Conservation (phyloP, 2,113 vertebrate genomes). For the Bufo bufo region DNA sequence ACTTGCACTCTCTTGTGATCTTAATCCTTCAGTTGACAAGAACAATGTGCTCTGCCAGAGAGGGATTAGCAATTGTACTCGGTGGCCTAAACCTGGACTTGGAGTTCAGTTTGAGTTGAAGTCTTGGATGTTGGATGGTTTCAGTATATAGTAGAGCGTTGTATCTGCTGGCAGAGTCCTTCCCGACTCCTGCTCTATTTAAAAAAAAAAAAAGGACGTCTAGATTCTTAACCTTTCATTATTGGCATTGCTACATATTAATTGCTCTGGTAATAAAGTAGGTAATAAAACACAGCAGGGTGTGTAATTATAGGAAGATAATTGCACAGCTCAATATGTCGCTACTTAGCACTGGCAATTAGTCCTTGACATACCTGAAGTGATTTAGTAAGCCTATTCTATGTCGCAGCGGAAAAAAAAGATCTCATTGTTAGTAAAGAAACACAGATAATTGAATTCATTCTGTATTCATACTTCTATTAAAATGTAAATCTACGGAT, state of each 20-base stretch:
- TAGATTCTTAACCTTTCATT: slow-evolving; percentile 49
- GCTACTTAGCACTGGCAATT: slow-evolving; percentile 48
- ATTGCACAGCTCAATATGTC: slow-evolving; percentile 41
- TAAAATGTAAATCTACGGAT: slow-evolving; percentile 35
- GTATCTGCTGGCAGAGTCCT: background rate
- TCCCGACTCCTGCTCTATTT: slow-evolving; percentile 4
- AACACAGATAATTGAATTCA: slow-evolving; percentile 35
- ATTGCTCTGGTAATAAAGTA: slow-evolving; percentile 49
- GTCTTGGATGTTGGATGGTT: slow-evolving; percentile 3
- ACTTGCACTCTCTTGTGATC: slow-evolving; percentile 1
- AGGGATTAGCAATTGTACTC: slow-evolving; percentile 36
- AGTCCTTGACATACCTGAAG: slow-evolving; percentile 47
- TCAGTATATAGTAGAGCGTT: background rate
- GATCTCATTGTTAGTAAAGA: slow-evolving; percentile 28
- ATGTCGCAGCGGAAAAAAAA: slow-evolving; percentile 5
- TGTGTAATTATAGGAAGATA: slow-evolving; percentile 55
- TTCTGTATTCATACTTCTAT: slow-evolving; percentile 13
- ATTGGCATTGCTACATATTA: slow-evolving; percentile 47
- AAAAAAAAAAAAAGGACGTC: background rate
- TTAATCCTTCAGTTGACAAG: slow-evolving; percentile 24
- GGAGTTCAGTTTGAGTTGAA: background rate
- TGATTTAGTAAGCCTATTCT: slow-evolving; percentile 38
- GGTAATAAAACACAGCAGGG: slow-evolving; percentile 45
- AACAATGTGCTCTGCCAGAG: slow-evolving; percentile 15
- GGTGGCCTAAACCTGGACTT: background rate